Conservation (phyloP, 2,113 vertebrate species). For the Nesospiza acunhae region DNA sequence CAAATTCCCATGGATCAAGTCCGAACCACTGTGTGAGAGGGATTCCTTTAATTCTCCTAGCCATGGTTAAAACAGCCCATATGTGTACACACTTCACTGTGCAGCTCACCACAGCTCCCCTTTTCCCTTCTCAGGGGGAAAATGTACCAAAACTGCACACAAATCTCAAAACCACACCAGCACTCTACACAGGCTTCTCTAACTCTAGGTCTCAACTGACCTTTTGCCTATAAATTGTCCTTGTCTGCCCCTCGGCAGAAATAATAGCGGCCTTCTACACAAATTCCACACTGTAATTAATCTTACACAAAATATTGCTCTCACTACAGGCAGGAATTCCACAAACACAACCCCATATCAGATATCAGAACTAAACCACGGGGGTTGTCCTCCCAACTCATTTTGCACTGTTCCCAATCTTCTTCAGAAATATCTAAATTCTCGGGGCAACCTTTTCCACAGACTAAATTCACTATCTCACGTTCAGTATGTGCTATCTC, state of each 20-base stretch:
- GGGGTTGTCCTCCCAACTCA: not conserved
- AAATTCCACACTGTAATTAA: not conserved
- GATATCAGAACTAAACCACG: not conserved
- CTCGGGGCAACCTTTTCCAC: not conserved
- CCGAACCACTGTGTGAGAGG: not conserved
- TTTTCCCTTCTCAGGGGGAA: not conserved
- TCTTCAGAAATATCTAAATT: not conserved
- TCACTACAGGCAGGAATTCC: not conserved
- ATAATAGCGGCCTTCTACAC: not conserved
- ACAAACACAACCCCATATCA: not conserved
- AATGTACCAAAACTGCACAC: not conserved
- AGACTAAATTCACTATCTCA: not conserved
- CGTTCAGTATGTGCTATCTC: not conserved
- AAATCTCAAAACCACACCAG: not conserved
- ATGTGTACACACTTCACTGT: not conserved
- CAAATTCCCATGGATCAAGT: not conserved
- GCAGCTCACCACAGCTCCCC: not conserved
- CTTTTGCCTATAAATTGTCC: not conserved
- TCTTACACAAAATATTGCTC: not conserved
- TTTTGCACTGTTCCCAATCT: not conserved
- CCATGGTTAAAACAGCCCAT: not conserved
- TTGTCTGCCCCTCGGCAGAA: not conserved
- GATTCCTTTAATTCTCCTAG: not conserved
- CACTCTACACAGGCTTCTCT: not conserved
- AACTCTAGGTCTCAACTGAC: not conserved